Evolutionary conservation across 2,113 vertebrate species (phyloP), one percentile per base, ranked within the genome.

Genomic region (Pedionomus torquatus): DNA sequence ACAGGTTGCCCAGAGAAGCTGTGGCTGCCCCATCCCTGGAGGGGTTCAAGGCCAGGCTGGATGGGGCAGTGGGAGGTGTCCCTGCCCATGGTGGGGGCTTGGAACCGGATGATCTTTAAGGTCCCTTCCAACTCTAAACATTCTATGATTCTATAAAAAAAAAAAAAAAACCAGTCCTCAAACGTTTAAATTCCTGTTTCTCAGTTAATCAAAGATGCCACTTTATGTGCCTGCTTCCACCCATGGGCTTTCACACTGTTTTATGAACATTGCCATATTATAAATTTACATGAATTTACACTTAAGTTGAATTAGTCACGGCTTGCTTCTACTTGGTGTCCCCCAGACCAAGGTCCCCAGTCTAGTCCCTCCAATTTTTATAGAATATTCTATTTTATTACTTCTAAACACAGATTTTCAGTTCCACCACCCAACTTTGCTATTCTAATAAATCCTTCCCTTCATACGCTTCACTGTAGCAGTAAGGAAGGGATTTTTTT

Each of bases 171-270:
- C 15, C n/a, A 80, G 44, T 14, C 11, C 6, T 18, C 21, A 71
- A 69, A 74, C 5, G 24, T 63, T 63, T 66, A n/a, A 26, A 57
- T 17, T 66, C 18, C 16, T 64, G 12, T 77, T 72, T 57, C n/a
- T 46, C 39, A 17, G 37, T 43, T 55, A 81, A 52, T 5, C 7
- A 2, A 77, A 60, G 93, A 87, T 16, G 37, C n/a, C 48, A 64
- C 21, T 78, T 68, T 33, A 43, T 3, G 13, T 33, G 41, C 41
- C 66, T 65, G 65, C 75, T 86, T 87, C 85, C 65, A 17, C 48
- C 33, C 0, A 0, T 2, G 5, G 9, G 4, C 30, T 57, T 90
- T 79, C 68, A 79, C 28, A 21, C 23, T 41, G 61, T 23, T 14
- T 61, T 87, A 89, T 4, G 10, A 83, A 74, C 39, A 26, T n/a